phyloP scores from a whole-genome alignment of 1,140 invertebrate genomes.

The Marisa cornuarietis region DNA sequence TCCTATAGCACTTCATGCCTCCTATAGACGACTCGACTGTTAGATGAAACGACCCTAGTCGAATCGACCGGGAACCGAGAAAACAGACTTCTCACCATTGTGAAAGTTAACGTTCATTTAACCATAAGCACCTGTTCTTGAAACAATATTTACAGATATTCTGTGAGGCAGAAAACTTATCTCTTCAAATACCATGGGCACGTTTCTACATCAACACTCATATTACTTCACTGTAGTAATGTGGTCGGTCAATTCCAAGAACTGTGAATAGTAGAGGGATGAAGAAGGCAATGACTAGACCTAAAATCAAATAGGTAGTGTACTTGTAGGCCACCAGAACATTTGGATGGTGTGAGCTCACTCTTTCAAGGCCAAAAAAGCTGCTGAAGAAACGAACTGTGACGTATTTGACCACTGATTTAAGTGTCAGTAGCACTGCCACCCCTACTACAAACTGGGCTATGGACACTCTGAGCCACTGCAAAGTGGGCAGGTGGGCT shows the following conservation, averaged over 20 bases:
- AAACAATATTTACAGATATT: too few relatives aligned
- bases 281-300: conserved; percentile 77
- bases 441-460: conserved; percentile 81
- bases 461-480: conserved; percentile 79
- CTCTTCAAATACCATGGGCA: too few relatives aligned
- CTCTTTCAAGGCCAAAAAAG: conserved; percentile 70
- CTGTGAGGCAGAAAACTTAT: too few relatives aligned
- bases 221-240: conserved; percentile 11
- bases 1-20: too few relatives aligned
- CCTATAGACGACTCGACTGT: too few relatives aligned
- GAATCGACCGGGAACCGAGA: too few relatives aligned
- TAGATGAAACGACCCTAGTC: too few relatives aligned
- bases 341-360: conserved; percentile 63
- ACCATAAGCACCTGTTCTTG: too few relatives aligned
- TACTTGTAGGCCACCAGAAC: conserved; percentile 86
- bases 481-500: conserved; percentile 71
- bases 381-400: conserved; percentile 75
- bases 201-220: neutral
- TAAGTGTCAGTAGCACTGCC: conserved; percentile 75
- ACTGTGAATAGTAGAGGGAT: conserved; percentile 81
- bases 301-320: conserved; percentile 65
- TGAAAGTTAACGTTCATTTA: too few relatives aligned
- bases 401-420: conserved; percentile 76
- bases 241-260: conserved; percentile 80
- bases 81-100: too few relatives aligned